A percentile compares a stretch with the other conserved stretches of the same genome.
Evolutionary conservation across 2,888 invertebrate species (phyloP).

Genomic region (Acleris holmiana): DNA sequence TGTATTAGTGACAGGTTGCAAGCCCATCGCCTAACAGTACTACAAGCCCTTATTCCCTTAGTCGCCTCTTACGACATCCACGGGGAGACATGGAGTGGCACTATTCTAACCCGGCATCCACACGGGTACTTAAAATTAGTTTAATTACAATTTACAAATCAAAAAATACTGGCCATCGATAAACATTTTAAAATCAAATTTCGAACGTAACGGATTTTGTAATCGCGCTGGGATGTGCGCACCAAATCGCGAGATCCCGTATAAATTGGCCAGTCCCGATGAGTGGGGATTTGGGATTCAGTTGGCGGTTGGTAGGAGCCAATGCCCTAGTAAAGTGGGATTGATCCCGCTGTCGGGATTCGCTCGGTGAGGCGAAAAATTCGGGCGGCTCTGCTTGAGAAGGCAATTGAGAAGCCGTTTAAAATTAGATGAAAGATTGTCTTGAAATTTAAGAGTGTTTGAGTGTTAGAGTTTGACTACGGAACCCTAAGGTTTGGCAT

Average conservation of each 20-base stretch:
- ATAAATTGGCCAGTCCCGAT: conserved; percentile 16
- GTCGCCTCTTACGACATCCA: too few species aligned
- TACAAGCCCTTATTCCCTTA: too few species aligned
- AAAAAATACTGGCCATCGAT: not conserved
- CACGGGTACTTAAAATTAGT: too few species aligned
- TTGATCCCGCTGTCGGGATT: conserved; percentile 13
- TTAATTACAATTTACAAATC: too few species aligned
- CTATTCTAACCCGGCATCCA: too few species aligned
- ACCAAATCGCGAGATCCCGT: conserved; percentile 2
- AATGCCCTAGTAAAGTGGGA: conserved; percentile 17
- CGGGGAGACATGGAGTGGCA: too few species aligned
- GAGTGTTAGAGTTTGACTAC: too few species aligned
- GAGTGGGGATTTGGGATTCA: conserved; percentile 12
- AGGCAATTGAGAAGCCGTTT: conserved; percentile 12
- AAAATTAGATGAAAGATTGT: conserved; percentile 15
- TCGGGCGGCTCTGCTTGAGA: conserved; percentile 11
- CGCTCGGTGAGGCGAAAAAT: conserved; percentile 20
- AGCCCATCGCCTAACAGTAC: too few species aligned
- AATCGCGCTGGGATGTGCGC: not conserved
- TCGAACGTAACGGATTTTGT: not conserved
- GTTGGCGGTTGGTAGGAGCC: conserved; percentile 11
- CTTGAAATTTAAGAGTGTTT: not conserved
- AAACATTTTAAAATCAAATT: not conserved
- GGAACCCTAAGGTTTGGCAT: too few species aligned
- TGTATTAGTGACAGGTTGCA: too few species aligned